Base-by-base conservation (phyloP, 1,140 invertebrate species). In the Cecropterus lyciades region DNA sequence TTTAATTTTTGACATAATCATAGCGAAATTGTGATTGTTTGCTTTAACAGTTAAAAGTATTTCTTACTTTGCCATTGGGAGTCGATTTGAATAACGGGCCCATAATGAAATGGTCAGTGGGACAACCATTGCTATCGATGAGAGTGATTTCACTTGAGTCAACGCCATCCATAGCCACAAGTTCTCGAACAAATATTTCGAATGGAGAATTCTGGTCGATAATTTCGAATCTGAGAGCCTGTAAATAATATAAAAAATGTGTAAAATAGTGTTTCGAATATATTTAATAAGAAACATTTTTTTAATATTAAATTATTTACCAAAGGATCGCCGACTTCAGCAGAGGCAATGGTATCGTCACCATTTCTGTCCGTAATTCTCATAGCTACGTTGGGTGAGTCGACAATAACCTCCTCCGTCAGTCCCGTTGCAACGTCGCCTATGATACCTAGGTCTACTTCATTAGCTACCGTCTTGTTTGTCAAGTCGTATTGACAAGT, bases 381-480 rank as follows among this genome's bases (percentile, higher is more conserved):
- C 98, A 98, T 98, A 1, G 97, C 96, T 30, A 98, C 97, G 89
- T 98, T 98, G 15, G 97, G 97, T 49, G 97, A 98, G 82, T 98
- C 97, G 13, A 99, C 97, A 72, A 97, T 96, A 15, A 96, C 96
- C 91, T 96, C 97, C 87, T 96, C 96, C 24, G 95, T 96, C 24
- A 97, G 91, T 1, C 95, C 96, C 13, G 96, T 95, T 74, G 95
- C 94, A 64, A 98, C 96, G 77, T 98, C 97, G 52, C 96, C 96
- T 69, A 95, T 95, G n/a, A 98, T 97, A 46, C 96, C 96, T 43
- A 98, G 93, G 84, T 98, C 97, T 8, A 98, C 96, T 86, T 97
- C 97, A 90, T 98, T 98, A 8, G 97, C 96, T 6, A 99, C 97
- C 20, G 97, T 98, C 91, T 98, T 98, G 88, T 99, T 98, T 63